Percentiles rank a stretch among this genome's conserved stretches.
These are phyloP conservation scores for Trinorchestia longiramus DNA, from an alignment of 1,140 invertebrate genomes.

Conservation along the genomic window DNA sequence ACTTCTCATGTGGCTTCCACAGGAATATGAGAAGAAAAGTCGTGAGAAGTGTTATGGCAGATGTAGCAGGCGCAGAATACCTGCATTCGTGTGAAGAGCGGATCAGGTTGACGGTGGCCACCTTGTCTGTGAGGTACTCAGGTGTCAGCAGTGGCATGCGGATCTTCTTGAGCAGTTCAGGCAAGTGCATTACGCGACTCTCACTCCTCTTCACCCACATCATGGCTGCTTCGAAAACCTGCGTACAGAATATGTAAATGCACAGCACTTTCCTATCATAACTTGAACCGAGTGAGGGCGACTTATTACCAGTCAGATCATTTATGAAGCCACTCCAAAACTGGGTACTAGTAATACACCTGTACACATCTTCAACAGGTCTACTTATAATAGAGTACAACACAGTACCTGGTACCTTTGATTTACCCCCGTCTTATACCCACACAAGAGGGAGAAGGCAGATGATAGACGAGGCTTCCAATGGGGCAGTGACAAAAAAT, in stretches of 20 bases:
- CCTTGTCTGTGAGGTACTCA: constrained; percentile 85
- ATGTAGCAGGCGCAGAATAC: constrained; percentile 63
- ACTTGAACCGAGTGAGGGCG: too few species aligned
- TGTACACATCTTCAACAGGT: too few species aligned
- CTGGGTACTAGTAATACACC: too few species aligned
- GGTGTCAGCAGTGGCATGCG: constrained; percentile 85
- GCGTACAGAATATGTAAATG: background rate
- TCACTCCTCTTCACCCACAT: constrained; percentile 83
- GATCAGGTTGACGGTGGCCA: constrained; percentile 86
- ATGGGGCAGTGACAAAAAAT: too few species aligned
- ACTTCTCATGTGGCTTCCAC: background rate
- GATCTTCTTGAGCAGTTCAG: constrained; percentile 81
- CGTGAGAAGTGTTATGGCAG: background rate
- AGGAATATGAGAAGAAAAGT: background rate
- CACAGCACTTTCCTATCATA: too few species aligned
- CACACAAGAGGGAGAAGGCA: too few species aligned
- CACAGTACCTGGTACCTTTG: too few species aligned
- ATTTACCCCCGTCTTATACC: too few species aligned
- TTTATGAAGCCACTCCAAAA: too few species aligned
- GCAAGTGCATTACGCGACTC: constrained; percentile 75
- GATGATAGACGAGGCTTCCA: too few species aligned
- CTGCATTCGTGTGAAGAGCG: constrained; percentile 81
- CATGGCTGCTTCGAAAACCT: constrained; percentile 88
- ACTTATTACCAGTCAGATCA: too few species aligned
- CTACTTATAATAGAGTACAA: too few species aligned